A percentile compares a stretch with the other conserved stretches of the same genome.
Evolutionary conservation across 2,113 vertebrate species (phyloP).

Genomic region (Girardinichthys multiradiatus): DNA sequence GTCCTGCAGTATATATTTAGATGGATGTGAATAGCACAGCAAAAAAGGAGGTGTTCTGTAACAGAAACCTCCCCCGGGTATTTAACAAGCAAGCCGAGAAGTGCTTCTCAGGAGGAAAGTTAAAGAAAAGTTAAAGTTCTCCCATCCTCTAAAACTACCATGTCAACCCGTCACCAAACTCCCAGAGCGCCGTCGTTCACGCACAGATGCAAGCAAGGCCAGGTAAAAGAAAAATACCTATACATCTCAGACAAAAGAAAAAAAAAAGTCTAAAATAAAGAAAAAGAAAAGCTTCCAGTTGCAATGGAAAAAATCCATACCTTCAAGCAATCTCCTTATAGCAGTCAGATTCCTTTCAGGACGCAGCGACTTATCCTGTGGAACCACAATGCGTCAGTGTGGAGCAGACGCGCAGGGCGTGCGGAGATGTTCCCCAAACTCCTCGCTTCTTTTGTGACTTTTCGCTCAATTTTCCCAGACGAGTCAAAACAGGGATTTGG

Average conservation of each 20-base stretch:
- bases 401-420: constrained; percentile 36
- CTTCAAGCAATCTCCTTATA: constrained; percentile 36
- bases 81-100: constrained; percentile 9
- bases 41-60: constrained; percentile 51
- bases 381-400: constrained; percentile 23
- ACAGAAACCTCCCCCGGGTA: constrained; percentile 30
- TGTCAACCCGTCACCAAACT: constrained; percentile 61
- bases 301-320: constrained; percentile 45
- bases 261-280: not conserved
- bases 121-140: constrained; percentile 16
- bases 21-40: constrained; percentile 70
- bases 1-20: constrained; percentile 70
- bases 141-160: not conserved
- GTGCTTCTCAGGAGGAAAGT: not conserved
- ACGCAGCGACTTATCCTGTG: constrained; percentile 21
- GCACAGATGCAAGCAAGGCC: constrained; percentile 36
- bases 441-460: constrained; percentile 58
- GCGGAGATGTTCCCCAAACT: constrained; percentile 61
- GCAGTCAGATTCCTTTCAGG: constrained; percentile 37
- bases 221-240: constrained; percentile 28
- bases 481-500: constrained; percentile 75
- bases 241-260: constrained; percentile 18
- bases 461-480: constrained; percentile 68
- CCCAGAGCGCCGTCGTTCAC: constrained; percentile 39
- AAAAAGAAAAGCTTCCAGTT: not conserved